These are phyloP conservation scores for Protodeltote pygarga DNA, from an alignment of 2,888 invertebrate species.

Conservation along the genomic window DNA sequence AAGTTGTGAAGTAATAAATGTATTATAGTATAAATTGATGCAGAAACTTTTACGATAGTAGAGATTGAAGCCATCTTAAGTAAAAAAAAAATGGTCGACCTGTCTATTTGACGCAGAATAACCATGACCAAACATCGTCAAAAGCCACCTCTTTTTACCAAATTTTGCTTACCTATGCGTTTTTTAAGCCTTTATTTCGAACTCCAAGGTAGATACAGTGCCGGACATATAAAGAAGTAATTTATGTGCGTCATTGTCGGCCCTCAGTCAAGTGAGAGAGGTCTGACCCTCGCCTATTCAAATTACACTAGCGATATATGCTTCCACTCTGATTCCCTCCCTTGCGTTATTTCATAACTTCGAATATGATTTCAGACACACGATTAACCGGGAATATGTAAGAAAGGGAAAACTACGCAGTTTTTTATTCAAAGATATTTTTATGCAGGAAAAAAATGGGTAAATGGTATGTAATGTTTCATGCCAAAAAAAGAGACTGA, in stretches of 20 bases:
- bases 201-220: constrained; percentile 46
- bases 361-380: constrained; percentile 63
- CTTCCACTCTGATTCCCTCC: constrained; percentile 50
- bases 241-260: constrained; percentile 71
- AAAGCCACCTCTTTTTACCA: constrained; percentile 28
- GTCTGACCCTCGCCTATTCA: constrained; percentile 68
- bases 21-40: no score
- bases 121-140: constrained; percentile 19
- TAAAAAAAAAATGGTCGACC: no score
- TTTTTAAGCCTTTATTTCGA: constrained; percentile 39
- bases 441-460: constrained; percentile 4
- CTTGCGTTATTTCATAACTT: constrained; percentile 60
- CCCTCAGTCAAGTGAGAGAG: constrained; percentile 65
- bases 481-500: no score
- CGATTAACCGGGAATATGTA: constrained; percentile 62
- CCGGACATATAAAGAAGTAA: constrained; percentile 69
- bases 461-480: no score
- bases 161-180: constrained; percentile 42
- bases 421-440: constrained; percentile 29
- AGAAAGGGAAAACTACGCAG: constrained; percentile 37
- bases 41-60: no score
- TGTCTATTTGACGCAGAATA: no score
- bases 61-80: no score
- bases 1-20: no score
- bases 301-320: constrained; percentile 67